A percentile compares a stretch with the other conserved stretches of the same genome.
phyloP scores from a whole-genome alignment of 1,140 invertebrate genomes.

The Manduca sexta region DNA sequence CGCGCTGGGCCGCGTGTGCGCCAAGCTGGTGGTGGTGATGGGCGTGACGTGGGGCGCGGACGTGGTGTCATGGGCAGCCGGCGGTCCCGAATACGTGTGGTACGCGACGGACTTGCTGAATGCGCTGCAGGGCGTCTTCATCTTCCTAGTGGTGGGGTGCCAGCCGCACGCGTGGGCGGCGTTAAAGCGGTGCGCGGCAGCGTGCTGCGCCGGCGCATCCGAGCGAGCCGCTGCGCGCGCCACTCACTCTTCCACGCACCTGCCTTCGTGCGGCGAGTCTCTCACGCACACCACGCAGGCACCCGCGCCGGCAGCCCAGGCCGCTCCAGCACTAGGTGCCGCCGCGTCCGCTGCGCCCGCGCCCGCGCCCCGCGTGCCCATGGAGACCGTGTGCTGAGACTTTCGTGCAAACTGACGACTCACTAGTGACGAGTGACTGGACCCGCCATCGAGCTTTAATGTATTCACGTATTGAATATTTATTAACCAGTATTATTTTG shows the following conservation, averaged over 20 bases:
- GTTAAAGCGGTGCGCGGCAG: slow-evolving; percentile 65
- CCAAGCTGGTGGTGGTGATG: slow-evolving; percentile 90
- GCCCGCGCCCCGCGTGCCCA: slow-evolving; percentile 76
- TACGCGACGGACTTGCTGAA: slow-evolving; percentile 88
- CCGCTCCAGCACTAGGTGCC: too few species aligned
- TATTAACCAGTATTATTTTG: slow-evolving; percentile 57
- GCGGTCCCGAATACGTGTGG: slow-evolving; percentile 85
- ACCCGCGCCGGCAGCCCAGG: slow-evolving; percentile 78
- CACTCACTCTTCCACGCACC: slow-evolving; percentile 82
- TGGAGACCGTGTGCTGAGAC: slow-evolving; percentile 74
- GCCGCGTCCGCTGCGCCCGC: slow-evolving; percentile 77
- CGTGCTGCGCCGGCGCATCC: slow-evolving; percentile 70
- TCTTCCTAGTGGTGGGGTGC: slow-evolving; percentile 90
- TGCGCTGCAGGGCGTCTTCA: slow-evolving; percentile 89
- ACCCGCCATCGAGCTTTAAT: slow-evolving; percentile 8
- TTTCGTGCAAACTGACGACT: slow-evolving; percentile 1
- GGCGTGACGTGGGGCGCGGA: slow-evolving; percentile 90
- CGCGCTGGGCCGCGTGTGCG: slow-evolving; percentile 83
- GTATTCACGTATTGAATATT: slow-evolving; percentile 25
- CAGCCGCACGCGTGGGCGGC: slow-evolving; percentile 82
- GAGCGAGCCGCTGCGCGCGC: slow-evolving; percentile 68
- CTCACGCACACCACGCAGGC: slow-evolving; percentile 84
- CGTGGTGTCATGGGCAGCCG: slow-evolving; percentile 81
- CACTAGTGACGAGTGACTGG: too few species aligned
- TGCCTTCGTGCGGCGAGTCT: slow-evolving; percentile 84